Conservation (phyloP, 2,888 invertebrate genomes). For the Protonemura montana region DNA sequence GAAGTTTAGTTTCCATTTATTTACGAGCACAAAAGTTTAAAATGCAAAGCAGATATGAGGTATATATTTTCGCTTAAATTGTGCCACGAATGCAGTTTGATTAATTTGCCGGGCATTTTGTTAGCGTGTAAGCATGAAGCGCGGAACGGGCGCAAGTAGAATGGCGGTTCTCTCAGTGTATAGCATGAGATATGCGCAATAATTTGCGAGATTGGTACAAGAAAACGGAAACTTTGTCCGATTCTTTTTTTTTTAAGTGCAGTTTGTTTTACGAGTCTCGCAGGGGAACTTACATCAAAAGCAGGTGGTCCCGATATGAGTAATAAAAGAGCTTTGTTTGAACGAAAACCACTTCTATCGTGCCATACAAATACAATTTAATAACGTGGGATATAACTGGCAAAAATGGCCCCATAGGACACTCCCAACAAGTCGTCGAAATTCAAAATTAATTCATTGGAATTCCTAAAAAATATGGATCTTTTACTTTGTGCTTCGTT, state of each 20-base stretch:
- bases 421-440: neutral
- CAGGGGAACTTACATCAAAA: neutral
- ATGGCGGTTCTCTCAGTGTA: neutral
- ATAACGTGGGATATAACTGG: neutral
- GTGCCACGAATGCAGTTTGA: neutral
- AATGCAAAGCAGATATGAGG: neutral
- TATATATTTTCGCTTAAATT: neutral
- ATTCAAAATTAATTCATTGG: neutral
- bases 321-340: constrained; percentile 19
- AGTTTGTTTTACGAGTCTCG: constrained; percentile 20
- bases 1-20: neutral
- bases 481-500: too few relatives aligned
- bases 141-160: neutral
- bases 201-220: neutral
- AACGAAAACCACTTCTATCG: neutral
- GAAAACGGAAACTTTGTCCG: constrained; percentile 18
- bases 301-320: constrained; percentile 34
- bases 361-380: constrained; percentile 7
- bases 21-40: neutral
- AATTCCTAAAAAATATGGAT: too few relatives aligned
- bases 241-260: constrained; percentile 8
- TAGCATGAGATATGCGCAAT: neutral
- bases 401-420: neutral
- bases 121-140: too few relatives aligned
- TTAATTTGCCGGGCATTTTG: neutral